These are phyloP conservation scores for Pseudanteris insignis DNA, from an alignment of 2,888 invertebrate species.

Conservation along the genomic window DNA sequence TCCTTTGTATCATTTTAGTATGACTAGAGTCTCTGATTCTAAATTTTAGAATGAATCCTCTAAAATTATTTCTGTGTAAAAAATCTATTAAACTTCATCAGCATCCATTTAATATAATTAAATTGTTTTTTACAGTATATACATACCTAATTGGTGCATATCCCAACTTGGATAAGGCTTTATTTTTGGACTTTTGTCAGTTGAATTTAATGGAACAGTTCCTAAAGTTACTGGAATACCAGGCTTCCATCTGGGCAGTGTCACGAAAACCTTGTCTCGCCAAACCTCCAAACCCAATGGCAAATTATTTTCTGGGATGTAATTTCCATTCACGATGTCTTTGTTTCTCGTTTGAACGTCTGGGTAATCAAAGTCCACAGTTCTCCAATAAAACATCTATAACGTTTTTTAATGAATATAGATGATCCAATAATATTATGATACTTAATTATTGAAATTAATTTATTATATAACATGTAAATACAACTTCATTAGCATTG, in stretches of 20 bases:
- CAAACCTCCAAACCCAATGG: slow-evolving; percentile 76
- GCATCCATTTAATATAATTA: too few species aligned
- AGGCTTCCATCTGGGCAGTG: slow-evolving; percentile 79
- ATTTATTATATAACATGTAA: too few species aligned
- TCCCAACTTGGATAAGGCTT: slow-evolving; percentile 81
- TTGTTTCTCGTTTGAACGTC: slow-evolving; percentile 52
- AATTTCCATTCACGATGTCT: slow-evolving; percentile 69
- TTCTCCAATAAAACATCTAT: slow-evolving; percentile 57
- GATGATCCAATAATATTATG: too few species aligned
- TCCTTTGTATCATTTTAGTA: too few species aligned
- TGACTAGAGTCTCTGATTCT: too few species aligned
- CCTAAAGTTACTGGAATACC: slow-evolving; percentile 81
- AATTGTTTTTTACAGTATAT: background rate
- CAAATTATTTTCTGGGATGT: slow-evolving; percentile 76
- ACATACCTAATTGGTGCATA: slow-evolving; percentile 71
- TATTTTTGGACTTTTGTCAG: slow-evolving; percentile 71
- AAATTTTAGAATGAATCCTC: too few species aligned
- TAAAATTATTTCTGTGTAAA: too few species aligned
- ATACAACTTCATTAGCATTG: too few species aligned
- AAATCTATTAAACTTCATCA: too few species aligned
- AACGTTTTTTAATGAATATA: too few species aligned
- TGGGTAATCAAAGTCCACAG: slow-evolving; percentile 58
- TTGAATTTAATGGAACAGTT: slow-evolving; percentile 72
- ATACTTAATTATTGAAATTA: too few species aligned
- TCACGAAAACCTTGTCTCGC: slow-evolving; percentile 76